Evolutionary conservation across 64 coral and sea anemone genomes (phyloP), one percentile per base, ranked within the genome.

Genomic region (Hydrozoanthus tunicans): DNA sequence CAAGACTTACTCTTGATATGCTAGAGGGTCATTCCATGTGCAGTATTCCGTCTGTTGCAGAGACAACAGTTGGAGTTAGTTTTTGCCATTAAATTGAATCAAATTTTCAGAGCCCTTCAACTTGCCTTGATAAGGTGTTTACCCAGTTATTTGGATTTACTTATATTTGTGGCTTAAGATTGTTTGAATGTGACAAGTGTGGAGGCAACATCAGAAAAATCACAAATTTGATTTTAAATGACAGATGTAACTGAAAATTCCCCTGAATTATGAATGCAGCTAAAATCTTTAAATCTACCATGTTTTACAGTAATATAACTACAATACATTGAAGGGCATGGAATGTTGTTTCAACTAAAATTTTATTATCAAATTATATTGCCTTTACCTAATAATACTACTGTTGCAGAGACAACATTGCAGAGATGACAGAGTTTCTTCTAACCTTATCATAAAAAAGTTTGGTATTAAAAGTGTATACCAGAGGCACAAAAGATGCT

Each of bases 41-140:
- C 61, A 62, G 61, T 73, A 73, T 73, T 73, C 70, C 20, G 70
- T 73, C 70, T 73, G 70, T 73, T 73, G 70, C 70, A 3, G 70
- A 73, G 70, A 73, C 70, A 9, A 73, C 79, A 81, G 32, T 81
- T 81, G 57, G 79, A 81, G 79, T 62, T 14, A 81, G 15, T 81
- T 62, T 81, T 81, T 81, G 13, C 58, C 58, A 62, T 62, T 63
- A 81, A 62, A 62, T 81, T n/a, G 79, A 61, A 26, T 81, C 79
- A 62, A 81, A 81, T 81, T 81, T 81, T 81, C 78, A 80, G 78
- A 80, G 78, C 58, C 62, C 78, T 80, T 80, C 78, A 80, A 80
- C 62, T 81, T 62, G 62, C 56, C 78, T 62, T 14, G 78, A 80
- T 80, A 80, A 80, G 15, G 78, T 80, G 27, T 77, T 53, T 54